Base-by-base conservation (phyloP, 2,888 invertebrate species). In the Amiota minor region DNA sequence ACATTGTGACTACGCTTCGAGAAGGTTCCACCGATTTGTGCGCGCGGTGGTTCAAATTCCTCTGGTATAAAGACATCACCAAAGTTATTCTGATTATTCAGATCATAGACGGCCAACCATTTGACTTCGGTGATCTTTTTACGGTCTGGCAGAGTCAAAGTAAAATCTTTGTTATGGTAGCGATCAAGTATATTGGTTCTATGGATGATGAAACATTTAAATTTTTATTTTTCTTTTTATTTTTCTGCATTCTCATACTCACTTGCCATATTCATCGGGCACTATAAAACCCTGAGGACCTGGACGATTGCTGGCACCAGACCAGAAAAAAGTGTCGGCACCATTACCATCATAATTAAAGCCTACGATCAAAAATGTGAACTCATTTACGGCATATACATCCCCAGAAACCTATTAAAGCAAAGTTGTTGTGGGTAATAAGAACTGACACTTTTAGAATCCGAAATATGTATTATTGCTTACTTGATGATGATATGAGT, bases 261-360 rank as follows among this genome's bases (percentile, higher is more conserved):
- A 97, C 97, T 94, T 95, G 88, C 96, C 96, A 89, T 93, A 92
- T 88, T 96, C 95, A 85, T 97, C 95, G 0, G 97, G 95, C 62
- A 97, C 94, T 72, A 97, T 97, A 88, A 97, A 97, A 9, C 97
- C 97, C 88, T 97, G 95, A 0, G 96, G 96, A 0, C 97, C 96
- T 0, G 97, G 96, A 20, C 96, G 91, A 83, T 94, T 95, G 0
- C 95, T 92, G 49, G 95, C 94, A n/a, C 97, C 97, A 0, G 96
- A 95, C 97, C 97, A 97, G 90, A 97, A 97, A 90, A 96, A 97
- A 1, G 97, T 95, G 87, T 97, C 97, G 11, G 94, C 95, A 0
- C 97, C 97, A 62, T 95, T 95, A 56, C 97, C 97, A 88, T 97
- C 97, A 81, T 97, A 97, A 88, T 93, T 96, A 87, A 97, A 97